Conservation (phyloP, 2,888 invertebrate genomes). For the Ptycholaimellus sp. region DNA sequence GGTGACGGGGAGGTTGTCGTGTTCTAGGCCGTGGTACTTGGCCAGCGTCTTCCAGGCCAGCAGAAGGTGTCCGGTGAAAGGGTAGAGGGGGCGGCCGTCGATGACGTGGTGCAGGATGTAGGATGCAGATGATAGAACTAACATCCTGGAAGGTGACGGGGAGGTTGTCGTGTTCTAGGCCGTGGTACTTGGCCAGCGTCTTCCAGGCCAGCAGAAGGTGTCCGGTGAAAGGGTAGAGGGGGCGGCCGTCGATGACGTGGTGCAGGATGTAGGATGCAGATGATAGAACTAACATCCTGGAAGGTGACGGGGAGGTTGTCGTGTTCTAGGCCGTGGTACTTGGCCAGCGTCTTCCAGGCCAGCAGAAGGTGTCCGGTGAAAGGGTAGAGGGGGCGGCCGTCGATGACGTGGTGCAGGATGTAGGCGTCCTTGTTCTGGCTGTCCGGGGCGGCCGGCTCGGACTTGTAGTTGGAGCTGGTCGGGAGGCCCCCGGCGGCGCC, state of each 20-base stretch:
- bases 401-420: constrained; percentile 43
- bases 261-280: constrained; percentile 21
- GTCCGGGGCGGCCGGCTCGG: constrained; percentile 24
- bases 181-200: constrained; percentile 27
- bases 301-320: constrained; percentile 46
- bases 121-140: no score
- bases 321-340: constrained; percentile 20
- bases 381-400: constrained; percentile 66
- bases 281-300: no score
- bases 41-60: constrained; percentile 33
- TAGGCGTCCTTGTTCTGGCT: constrained; percentile 19
- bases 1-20: constrained; percentile 45
- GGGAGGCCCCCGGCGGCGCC: constrained; percentile 42
- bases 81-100: constrained; percentile 66
- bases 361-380: constrained; percentile 59
- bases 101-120: constrained; percentile 41
- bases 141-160: constrained; percentile 64
- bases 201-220: constrained; percentile 43
- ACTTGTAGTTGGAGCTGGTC: constrained; percentile 23
- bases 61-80: constrained; percentile 62
- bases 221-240: constrained; percentile 70
- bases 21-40: constrained; percentile 22
- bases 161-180: constrained; percentile 33
- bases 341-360: constrained; percentile 32
- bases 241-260: constrained; percentile 61